Evolutionary conservation across 2,797 vertebrate genomes (phyloP), one percentile per base, ranked within the genome.

Genomic region (Bucorvus abyssinicus): DNA sequence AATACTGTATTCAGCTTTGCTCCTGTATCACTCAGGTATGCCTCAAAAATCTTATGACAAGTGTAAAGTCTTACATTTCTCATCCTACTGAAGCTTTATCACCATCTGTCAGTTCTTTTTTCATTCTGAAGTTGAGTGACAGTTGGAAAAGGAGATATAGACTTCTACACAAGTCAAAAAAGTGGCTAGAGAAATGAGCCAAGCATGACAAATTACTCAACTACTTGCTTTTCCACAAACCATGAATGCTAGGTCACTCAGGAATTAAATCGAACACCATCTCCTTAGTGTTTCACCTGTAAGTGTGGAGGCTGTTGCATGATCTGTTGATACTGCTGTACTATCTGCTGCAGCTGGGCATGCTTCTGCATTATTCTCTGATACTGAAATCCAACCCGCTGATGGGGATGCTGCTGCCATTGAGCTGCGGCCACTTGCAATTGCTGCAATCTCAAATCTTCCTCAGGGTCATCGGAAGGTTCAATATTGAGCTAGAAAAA

Each of bases 291-390:
- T 71, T 97, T 88, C 80, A 99, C 99, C 98, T 99, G 98, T 42
- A 99, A 89, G 77, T 99, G 98, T 29, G 98, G 95, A 38, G 99
- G 99, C 74, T 99, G 99, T 74, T 99, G 99, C 94, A 99, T 98
- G 40, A 99, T 96, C 91, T 98, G 98, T 94, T 99, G 99, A 94
- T 99, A 99, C 82, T 99, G 98, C 60, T 99, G 99, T 6, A 99
- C 98, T 60, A 99, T 97, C 93, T 99, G 98, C 95, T 99, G 99
- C 80, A 99, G 98, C 91, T 99, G 98, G 45, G 98, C 98, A 19
- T 99, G 99, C 80, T 99, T 99, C 96, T 99, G 98, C 99, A 99
- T 99, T 81, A 99, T 99, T 59, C 98, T 99, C 96, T 99, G 99
- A 96, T 99, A 99, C 19, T 99, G 99, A 96, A 99, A 98, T 45